Base-by-base conservation (phyloP, 2,888 invertebrate genomes). In the Pseudococcus jackbeardsleyi region DNA sequence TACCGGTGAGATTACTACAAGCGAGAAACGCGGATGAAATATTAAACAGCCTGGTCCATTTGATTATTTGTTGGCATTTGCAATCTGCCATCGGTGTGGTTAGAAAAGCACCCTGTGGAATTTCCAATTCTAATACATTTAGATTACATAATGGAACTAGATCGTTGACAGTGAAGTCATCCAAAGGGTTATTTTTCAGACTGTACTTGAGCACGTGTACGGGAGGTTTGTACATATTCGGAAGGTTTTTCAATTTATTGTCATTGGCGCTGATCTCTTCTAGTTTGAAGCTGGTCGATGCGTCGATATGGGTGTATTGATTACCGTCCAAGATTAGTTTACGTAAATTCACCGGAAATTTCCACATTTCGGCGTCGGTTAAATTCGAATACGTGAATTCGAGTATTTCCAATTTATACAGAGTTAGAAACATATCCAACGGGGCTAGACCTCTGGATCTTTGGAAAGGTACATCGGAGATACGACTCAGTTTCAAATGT, bases 81-180 rank as follows among this genome's bases (percentile, higher is more conserved):
- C 72, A 72, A 33, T 15, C 17, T 26, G 33, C 72, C 12, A 33
- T 26, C 33, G 72, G 4, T 7, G 3, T 33, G 72, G 72, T 72
- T 72, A 72, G 33, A 72, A 72, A 72, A 33, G 72, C 33, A 72
- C 72, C 72, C 72, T 72, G 33, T 3, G 72, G 72, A 33, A 72
- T 72, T 72, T 72, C 33, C 72, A 72, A 72, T 72, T 72, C 72
- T 72, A 72, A 72, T 33, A 17, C 33, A 26, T 72, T 72, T 15
- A 72, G 33, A 72, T 33, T 72, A 33, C 72, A 72, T 33, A 72
- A 33, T 17, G 72, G 72, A 2, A 39, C 72, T 72, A 72, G 15
- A 72, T 72, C 72, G 15, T 6, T 17, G 72, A 72, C 33, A 7
- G 33, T 17, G 33, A 72, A 17, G 3, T 72, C 33, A 17, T 72